A percentile compares a stretch with the other conserved stretches of the same genome.
Evolutionary conservation across 2,113 vertebrate species (phyloP).

Genomic region (Carlito syrichta): DNA sequence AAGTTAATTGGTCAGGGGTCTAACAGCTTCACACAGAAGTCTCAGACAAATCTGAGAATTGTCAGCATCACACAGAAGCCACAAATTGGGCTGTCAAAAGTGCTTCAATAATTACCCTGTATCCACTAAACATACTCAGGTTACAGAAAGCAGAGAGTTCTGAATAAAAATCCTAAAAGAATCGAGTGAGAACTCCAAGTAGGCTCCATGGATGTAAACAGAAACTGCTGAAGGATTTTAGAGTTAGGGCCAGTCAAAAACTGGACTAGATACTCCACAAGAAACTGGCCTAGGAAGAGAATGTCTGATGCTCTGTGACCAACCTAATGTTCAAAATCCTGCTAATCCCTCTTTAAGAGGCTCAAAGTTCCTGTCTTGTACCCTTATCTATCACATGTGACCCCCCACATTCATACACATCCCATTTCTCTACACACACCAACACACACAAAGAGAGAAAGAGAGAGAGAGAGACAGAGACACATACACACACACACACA

Average conservation of each 20-base stretch:
- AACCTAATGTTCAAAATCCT: background rate
- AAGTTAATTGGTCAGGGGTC: conserved; percentile 34
- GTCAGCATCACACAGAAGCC: background rate
- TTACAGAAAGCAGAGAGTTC: background rate
- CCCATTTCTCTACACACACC: background rate
- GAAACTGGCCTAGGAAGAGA: background rate
- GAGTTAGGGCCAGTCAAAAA: background rate
- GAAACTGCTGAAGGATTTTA: background rate
- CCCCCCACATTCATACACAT: background rate
- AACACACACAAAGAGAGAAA: too few species aligned
- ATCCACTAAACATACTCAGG: background rate
- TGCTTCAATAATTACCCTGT: background rate
- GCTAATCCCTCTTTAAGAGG: background rate
- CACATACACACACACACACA: background rate
- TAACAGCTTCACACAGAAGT: background rate
- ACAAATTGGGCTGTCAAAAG: conserved; percentile 47
- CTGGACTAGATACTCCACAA: background rate
- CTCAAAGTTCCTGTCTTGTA: background rate
- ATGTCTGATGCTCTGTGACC: background rate
- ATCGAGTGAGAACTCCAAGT: background rate
- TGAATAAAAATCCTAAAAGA: background rate
- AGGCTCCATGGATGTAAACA: background rate
- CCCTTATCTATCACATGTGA: background rate
- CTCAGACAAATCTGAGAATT: conserved; percentile 33
- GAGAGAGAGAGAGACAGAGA: too few species aligned